A percentile compares a stretch with the other conserved stretches of the same genome.
These are phyloP conservation scores for Seriola quinqueradiata DNA, from an alignment of 2,113 vertebrate species.

Conservation along the genomic window DNA sequence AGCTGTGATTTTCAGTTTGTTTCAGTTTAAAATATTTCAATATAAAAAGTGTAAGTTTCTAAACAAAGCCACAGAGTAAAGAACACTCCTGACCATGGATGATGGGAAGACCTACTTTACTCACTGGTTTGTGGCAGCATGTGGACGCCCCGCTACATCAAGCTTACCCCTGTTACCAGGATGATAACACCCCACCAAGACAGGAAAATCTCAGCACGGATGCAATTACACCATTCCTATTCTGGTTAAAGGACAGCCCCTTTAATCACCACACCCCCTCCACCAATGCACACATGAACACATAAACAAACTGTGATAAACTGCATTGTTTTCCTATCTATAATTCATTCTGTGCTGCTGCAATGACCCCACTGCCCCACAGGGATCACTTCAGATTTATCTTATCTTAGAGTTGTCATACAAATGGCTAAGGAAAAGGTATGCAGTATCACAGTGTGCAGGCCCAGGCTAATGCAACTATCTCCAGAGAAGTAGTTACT, in stretches of 20 bases:
- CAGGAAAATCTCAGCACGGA: slow-evolving; percentile 44
- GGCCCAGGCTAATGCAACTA: slow-evolving; percentile 55
- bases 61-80: neutral
- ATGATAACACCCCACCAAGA: slow-evolving; percentile 29
- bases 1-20: too few relatives aligned
- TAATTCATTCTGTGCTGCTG: slow-evolving; percentile 44
- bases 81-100: neutral
- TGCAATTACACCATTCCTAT: slow-evolving; percentile 65
- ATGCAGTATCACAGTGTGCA: slow-evolving; percentile 29
- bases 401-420: slow-evolving; percentile 37
- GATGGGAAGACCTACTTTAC: neutral
- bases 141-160: slow-evolving; percentile 28
- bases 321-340: slow-evolving; percentile 45
- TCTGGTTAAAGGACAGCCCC: slow-evolving; percentile 52
- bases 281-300: slow-evolving; percentile 29
- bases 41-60: neutral
- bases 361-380: slow-evolving; percentile 45
- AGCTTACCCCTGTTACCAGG: slow-evolving; percentile 33
- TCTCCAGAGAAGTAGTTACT: slow-evolving; percentile 61
- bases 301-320: slow-evolving; percentile 47
- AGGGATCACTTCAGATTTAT: slow-evolving; percentile 53
- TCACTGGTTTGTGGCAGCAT: slow-evolving; percentile 10
- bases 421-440: slow-evolving; percentile 49
- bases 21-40: neutral
- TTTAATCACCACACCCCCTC: slow-evolving; percentile 51